A percentile compares a stretch with the other conserved stretches of the same genome.
Evolutionary conservation across 2,113 vertebrate genomes (phyloP).

Genomic region (Pterocles burchelli): DNA sequence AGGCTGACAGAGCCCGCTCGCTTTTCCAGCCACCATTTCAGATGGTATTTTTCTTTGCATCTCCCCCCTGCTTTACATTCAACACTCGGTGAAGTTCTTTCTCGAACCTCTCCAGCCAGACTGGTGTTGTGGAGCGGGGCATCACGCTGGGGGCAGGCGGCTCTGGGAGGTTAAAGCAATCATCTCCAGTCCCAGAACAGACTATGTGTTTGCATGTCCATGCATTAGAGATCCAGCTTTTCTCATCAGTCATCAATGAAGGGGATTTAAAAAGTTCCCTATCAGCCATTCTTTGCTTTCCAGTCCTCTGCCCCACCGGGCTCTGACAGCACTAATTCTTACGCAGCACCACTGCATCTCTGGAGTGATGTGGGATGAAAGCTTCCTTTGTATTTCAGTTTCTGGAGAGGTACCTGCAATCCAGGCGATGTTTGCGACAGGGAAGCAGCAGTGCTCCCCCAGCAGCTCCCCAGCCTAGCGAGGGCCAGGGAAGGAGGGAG

Average conservation of each 20-base stretch:
- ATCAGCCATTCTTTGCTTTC: background rate
- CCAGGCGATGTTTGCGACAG: background rate
- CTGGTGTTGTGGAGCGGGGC: accelerated
- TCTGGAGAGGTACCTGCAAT: background rate
- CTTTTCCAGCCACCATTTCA: background rate
- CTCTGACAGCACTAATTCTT: background rate
- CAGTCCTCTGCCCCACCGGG: background rate
- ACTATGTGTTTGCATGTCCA: background rate
- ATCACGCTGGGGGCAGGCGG: background rate
- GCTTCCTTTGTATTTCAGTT: background rate
- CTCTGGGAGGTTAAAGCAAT: background rate
- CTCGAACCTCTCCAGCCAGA: background rate
- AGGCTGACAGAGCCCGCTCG: background rate
- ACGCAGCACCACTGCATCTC: accelerated
- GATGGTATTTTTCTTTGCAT: background rate
- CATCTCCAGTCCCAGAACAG: background rate
- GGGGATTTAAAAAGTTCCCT: background rate
- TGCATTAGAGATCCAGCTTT: background rate
- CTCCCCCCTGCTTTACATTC: background rate
- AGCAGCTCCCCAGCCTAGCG: background rate
- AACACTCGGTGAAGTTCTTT: background rate
- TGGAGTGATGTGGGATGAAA: background rate
- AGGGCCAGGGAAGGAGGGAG: background rate
- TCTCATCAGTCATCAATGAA: background rate
- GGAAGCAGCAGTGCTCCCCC: background rate